Conservation (phyloP, 2,113 vertebrate species). For the Ailurus styani region DNA sequence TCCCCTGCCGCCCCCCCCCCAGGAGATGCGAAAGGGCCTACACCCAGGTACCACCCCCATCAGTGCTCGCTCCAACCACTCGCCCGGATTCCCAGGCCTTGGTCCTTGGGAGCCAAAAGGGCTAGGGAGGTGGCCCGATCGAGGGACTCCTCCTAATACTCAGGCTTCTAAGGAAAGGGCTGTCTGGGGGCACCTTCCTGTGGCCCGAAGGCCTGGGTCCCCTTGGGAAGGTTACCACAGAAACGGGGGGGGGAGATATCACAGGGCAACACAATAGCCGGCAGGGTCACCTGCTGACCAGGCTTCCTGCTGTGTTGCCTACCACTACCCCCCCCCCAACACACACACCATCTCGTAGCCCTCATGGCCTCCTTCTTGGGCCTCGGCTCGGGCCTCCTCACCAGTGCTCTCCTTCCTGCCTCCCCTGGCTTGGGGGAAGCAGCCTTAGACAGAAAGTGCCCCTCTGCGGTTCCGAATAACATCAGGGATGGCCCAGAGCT, state of each 20-base stretch:
- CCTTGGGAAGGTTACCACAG: constrained; percentile 71
- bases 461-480: constrained; percentile 3
- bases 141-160: constrained; percentile 42
- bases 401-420: constrained; percentile 23
- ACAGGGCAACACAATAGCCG: constrained; percentile 74
- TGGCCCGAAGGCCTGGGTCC: constrained; percentile 41
- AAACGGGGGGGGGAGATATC: constrained; percentile 70
- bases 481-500: neutral
- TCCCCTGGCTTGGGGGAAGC: neutral
- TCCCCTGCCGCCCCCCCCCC: neutral
- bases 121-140: neutral
- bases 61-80: neutral
- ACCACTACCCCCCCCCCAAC: neutral
- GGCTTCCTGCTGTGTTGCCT: constrained; percentile 72
- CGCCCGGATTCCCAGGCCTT: neutral
- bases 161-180: constrained; percentile 66
- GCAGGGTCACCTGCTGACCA: constrained; percentile 75
- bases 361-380: constrained; percentile 39
- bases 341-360: neutral
- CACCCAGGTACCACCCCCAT: neutral
- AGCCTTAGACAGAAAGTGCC: neutral
- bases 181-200: constrained; percentile 71
- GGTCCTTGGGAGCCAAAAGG: neutral
- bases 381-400: constrained; percentile 37
- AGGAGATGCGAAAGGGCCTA: neutral